Conservation (phyloP, 2,888 invertebrate genomes). For the Ormyrus nitidulus region DNA sequence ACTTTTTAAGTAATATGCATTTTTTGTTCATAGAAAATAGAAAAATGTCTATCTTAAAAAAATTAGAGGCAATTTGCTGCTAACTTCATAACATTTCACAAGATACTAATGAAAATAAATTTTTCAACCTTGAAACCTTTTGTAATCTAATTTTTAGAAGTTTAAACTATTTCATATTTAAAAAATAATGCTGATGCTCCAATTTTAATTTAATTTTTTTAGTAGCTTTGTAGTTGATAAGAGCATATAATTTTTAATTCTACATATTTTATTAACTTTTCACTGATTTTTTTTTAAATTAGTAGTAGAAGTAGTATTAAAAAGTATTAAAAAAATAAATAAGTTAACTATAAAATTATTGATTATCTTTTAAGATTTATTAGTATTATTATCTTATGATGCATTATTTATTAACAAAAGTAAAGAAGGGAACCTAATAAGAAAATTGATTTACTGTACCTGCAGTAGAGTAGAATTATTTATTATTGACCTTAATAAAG, state of each 20-base stretch:
- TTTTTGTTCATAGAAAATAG: neutral
- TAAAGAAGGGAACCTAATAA: no score
- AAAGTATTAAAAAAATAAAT: no score
- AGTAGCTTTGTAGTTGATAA: neutral
- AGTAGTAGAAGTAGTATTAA: no score
- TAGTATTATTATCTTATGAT: no score
- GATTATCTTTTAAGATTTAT: no score
- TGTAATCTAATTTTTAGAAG: neutral
- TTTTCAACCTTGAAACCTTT: neutral
- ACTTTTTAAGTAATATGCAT: neutral
- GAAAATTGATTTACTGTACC: no score
- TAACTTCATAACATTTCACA: conserved; percentile 4
- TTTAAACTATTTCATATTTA: neutral
- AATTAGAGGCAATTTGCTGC: neutral
- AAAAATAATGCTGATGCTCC: neutral
- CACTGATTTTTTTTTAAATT: no score
- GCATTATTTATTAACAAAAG: no score
- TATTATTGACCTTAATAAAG: neutral
- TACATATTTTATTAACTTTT: neutral
- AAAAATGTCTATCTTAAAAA: neutral
- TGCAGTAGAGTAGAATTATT: neutral
- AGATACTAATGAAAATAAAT: neutral
- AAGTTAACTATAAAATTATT: no score
- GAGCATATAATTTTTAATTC: neutral
- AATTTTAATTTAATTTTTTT: no score